Percentiles rank a stretch among this genome's conserved stretches.
Conservation (phyloP, 2,888 invertebrate species). For the Helicoverpa assulta region DNA sequence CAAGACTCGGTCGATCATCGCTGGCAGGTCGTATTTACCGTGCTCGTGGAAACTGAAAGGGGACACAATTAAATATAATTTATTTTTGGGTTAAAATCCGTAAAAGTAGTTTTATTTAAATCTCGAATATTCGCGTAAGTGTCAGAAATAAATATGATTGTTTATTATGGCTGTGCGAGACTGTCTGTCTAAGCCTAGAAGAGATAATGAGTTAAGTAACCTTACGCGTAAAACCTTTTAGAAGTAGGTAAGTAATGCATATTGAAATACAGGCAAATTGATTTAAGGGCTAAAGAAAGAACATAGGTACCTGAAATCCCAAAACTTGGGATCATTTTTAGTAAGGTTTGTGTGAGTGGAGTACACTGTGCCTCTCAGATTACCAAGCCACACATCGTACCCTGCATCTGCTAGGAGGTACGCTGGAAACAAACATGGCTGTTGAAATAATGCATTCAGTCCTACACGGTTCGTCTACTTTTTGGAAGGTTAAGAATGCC, state of each 20-base stretch:
- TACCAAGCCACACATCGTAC: conserved; percentile 91
- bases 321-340: conserved; percentile 83
- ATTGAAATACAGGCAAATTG: background rate
- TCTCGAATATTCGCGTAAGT: no score
- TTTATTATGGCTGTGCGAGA: no score
- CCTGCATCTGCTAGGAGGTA: conserved; percentile 90
- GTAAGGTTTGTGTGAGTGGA: conserved; percentile 81
- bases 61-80: background rate
- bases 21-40: conserved; percentile 90
- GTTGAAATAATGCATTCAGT: background rate
- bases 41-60: conserved; percentile 90
- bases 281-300: background rate
- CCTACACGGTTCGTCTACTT: no score
- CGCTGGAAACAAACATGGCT: conserved; percentile 75
- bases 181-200: no score
- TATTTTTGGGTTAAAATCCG: no score
- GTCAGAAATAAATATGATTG: no score
- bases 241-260: background rate
- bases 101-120: no score
- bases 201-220: no score
- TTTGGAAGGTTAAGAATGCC: no score
- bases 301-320: conserved; percentile 90
- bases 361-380: conserved; percentile 87
- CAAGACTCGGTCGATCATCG: conserved; percentile 88
- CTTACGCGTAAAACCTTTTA: no score